A percentile compares a stretch with the other conserved stretches of the same genome.
Conservation (phyloP, 1,140 invertebrate genomes). For the Trichonephila clavipes region DNA sequence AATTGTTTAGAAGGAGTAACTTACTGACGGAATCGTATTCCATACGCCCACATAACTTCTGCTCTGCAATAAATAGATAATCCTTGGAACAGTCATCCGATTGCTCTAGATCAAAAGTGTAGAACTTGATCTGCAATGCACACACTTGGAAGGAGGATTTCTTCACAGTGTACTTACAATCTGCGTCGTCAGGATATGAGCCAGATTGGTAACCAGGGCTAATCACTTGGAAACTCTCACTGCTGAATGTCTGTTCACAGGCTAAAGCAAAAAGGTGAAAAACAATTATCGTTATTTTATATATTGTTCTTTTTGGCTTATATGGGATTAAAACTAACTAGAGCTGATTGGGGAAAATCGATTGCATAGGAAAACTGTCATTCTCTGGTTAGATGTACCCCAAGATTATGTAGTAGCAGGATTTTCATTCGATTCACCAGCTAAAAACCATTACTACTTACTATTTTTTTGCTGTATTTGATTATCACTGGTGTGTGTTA, state of each 20-base stretch:
- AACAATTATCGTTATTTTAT: no score
- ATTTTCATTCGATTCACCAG: no score
- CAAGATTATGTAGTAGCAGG: no score
- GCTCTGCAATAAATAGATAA: constrained; percentile 77
- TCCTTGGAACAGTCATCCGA: constrained; percentile 78
- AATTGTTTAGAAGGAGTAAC: neutral
- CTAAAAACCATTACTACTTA: no score
- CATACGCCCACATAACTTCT: constrained; percentile 78
- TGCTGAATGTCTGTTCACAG: constrained; percentile 62
- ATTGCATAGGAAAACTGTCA: no score
- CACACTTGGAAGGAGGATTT: constrained; percentile 77
- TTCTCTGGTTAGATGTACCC: no score
- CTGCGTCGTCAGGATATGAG: constrained; percentile 74
- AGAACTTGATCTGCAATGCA: constrained; percentile 78
- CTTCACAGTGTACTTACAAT: constrained; percentile 77
- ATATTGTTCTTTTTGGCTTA: no score
- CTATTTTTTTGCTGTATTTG: no score
- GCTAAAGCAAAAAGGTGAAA: neutral
- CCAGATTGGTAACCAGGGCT: constrained; percentile 77
- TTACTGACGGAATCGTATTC: constrained; percentile 78
- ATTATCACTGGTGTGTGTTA: no score
- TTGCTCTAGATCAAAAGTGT: constrained; percentile 78
- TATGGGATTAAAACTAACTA: no score
- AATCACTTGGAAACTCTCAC: constrained; percentile 76
- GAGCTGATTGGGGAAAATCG: no score